These are phyloP conservation scores for Andrena camellia DNA, from an alignment of 2,888 invertebrate genomes.

Conservation along the genomic window DNA sequence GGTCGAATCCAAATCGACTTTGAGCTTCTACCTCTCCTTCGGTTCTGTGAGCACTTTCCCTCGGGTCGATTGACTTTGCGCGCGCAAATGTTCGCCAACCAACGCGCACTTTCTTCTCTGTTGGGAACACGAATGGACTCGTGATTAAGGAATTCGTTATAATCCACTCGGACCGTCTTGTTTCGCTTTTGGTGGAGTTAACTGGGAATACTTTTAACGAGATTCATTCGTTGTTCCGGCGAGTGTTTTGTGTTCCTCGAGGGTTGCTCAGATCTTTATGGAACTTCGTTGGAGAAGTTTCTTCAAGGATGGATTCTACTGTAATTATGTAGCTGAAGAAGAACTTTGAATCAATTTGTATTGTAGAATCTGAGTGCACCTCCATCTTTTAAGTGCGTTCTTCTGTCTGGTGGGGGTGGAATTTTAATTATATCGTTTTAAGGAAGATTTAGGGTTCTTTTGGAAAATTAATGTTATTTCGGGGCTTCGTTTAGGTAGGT, in stretches of 20 bases:
- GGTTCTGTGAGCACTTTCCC: too few species aligned
- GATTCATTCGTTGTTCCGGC: conserved; percentile 11
- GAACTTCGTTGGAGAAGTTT: neutral
- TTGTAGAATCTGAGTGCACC: neutral
- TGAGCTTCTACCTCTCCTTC: too few species aligned
- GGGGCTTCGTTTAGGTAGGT: too few species aligned
- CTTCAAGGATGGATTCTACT: neutral
- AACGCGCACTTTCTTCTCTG: neutral
- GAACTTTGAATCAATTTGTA: neutral
- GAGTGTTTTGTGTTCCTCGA: neutral
- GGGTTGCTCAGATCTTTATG: neutral
- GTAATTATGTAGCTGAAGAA: neutral
- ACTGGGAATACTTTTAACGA: conserved; percentile 10
- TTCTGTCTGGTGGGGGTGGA: neutral
- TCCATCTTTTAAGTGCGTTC: neutral
- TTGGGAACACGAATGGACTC: neutral
- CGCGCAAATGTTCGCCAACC: too few species aligned
- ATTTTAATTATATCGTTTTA: neutral
- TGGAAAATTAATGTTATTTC: too few species aligned
- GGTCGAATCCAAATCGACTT: too few species aligned
- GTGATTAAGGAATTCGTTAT: neutral
- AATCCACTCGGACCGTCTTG: neutral
- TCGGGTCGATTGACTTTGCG: too few species aligned
- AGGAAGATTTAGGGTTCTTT: too few species aligned
- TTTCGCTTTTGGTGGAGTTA: neutral